Conservation (phyloP, 2,113 vertebrate genomes). For the Gracilinanus agilis region DNA sequence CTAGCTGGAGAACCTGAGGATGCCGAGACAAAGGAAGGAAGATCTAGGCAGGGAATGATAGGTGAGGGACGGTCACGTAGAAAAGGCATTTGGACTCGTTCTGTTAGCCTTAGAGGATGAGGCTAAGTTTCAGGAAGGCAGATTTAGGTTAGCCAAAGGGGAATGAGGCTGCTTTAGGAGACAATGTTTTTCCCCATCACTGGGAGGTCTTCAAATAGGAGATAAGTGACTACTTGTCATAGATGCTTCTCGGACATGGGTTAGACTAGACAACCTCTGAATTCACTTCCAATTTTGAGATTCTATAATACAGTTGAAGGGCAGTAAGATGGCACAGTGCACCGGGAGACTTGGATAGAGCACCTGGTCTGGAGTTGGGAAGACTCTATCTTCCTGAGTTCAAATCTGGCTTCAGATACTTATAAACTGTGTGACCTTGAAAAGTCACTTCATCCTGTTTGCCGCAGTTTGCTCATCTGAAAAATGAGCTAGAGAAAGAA, state of each 20-base stretch:
- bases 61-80: not conserved
- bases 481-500: not conserved
- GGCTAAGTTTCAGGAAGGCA: not conserved
- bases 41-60: not conserved
- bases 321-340: not conserved
- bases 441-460: not conserved
- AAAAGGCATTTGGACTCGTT: not conserved
- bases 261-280: not conserved
- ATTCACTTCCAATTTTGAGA: not conserved
- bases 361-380: not conserved
- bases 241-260: not conserved
- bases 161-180: not conserved
- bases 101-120: not conserved
- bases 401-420: not conserved
- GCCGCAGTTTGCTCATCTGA: not conserved
- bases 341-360: too few species aligned
- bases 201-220: not conserved
- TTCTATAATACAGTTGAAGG: not conserved
- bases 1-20: not conserved
- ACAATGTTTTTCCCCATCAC: not conserved
- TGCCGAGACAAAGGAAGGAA: not conserved
- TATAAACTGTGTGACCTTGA: not conserved
- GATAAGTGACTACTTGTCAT: not conserved
- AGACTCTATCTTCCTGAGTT: not conserved
- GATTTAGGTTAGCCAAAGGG: not conserved